Percentiles rank a stretch among this genome's conserved stretches.
Evolutionary conservation across 2,888 invertebrate genomes (phyloP).

Genomic region (Lydus trimaculatus): DNA sequence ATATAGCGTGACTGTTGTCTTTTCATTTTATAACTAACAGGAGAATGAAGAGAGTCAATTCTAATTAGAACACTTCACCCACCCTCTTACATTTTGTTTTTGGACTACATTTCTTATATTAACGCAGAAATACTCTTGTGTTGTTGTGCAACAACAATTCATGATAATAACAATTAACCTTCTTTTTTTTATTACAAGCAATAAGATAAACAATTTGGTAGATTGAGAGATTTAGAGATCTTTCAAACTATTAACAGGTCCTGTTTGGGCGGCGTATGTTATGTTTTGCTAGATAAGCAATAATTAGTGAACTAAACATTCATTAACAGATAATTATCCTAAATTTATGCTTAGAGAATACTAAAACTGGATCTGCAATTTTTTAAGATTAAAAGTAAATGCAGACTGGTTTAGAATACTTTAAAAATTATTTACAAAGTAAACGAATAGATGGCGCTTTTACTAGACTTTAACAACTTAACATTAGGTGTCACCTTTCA

Average conservation of each 20-base stretch:
- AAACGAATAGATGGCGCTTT: background rate
- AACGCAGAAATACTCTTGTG: background rate
- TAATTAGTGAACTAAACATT: background rate
- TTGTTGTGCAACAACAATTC: background rate
- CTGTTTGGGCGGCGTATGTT: no score
- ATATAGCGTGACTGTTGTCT: slow-evolving; percentile 28
- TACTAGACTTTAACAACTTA: background rate
- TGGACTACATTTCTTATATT: background rate
- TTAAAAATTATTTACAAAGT: background rate
- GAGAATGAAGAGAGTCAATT: slow-evolving; percentile 9
- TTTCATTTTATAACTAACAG: slow-evolving; percentile 31
- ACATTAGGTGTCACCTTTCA: background rate
- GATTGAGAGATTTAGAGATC: background rate
- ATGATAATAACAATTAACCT: background rate
- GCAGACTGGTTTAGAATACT: background rate
- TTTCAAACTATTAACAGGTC: background rate
- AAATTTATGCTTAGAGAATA: background rate
- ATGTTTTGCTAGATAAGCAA: background rate
- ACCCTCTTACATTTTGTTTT: slow-evolving; percentile 13
- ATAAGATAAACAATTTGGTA: background rate
- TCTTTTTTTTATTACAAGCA: background rate
- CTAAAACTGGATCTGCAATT: background rate
- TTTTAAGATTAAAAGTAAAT: background rate
- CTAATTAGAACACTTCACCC: slow-evolving; percentile 31
- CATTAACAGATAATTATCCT: background rate